Evolutionary conservation across 2,888 invertebrate genomes (phyloP), one percentile per base, ranked within the genome.

Genomic region (Sinohyriopsis cumingii): DNA sequence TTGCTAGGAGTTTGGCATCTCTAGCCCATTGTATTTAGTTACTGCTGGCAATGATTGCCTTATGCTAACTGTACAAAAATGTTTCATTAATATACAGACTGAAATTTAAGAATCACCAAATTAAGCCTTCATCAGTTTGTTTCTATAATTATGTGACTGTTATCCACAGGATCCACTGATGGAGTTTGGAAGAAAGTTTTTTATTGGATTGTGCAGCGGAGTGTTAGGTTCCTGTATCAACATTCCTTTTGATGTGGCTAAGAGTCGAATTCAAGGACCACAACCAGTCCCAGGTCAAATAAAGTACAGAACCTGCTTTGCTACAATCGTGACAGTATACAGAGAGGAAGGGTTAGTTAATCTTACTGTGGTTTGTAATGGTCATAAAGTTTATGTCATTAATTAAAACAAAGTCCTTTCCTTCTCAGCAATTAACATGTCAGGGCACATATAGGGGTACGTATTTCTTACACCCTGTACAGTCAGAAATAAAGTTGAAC

Each of bases 161-260:
- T 6, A 70, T 67, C 76, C 81, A 68, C 80, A 89, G 88, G 86
- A 87, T 67, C 84, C 86, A 20, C 75, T 75, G 7, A 45, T 83
- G 61, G 89, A 90, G 45, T 78, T 90, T 55, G 25, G 82, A 24
- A 77, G 88, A n/a, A 84, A 89, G 55, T 89, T 96, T 57, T 91
- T 92, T 0, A 94, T 97, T 81, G 97, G 97, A 57, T 96, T 98
- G 86, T 92, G 93, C 18, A 95, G 97, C 19, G 98, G 97, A 4
- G 94, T 95, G 0, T 89, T 97, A 55, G 97, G 95, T 15, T 97
- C 96, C 7, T 93, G 94, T 80, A 91, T 95, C 63, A 98, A 98
- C 90, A 97, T 97, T 91, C 98, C 98, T 9, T 97, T 97, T 90
- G 98, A 98, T 89, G 98, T 98, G 53, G 98, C 96, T 33, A 98